Evolutionary conservation across 35 echinoderm and acorn worm genomes (phyloP), one percentile per base, ranked within the genome.

Genomic region (Heliocidaris erythrogramma): DNA sequence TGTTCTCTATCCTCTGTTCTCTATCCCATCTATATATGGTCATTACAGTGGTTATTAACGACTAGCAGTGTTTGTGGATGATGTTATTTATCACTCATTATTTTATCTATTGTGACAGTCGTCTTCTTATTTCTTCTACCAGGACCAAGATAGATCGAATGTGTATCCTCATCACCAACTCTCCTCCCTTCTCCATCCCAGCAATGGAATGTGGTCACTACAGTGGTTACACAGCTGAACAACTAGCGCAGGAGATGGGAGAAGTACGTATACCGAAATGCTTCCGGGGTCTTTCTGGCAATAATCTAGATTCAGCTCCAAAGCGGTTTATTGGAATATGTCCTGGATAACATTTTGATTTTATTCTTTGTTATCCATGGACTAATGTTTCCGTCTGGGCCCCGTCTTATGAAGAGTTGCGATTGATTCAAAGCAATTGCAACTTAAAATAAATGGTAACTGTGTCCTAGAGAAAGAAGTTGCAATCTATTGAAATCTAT

Each of bases 31-130:
- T 32, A 95, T 97, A 30, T 94, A 96, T 30, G 94, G 94, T 31
- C 93, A 30, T n/a, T 98, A 98, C 95, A 97, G 92, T 65, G 97
- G 97, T 9, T 97, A 87, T 48, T 95, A 98, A 91, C 90, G 96
- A 42, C 95, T 98, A 14, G 96, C 94, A 47, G 35, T 3, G 3
- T 42, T 42, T 42, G 35, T 42, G 35, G 35, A 42, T 42, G 35
- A 42, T 42, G 35, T 0, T 42, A 42, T 42, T 42, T 42, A 42
- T 42, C 35, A 42, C 0, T 42, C 35, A 42, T 3, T 42, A 42
- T 42, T 1, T 86, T 86, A n/a, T n/a, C n/a, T n/a, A 42, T 47
- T 47, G 30, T 47, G n/a, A n/a, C n/a, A n/a, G n/a, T 89, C 13
- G 0, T 13, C 87, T 24, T 95, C 10, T 60, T 94, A 31, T 48